phyloP scores from a whole-genome alignment of 2,113 vertebrate species.

The Ovis aries region DNA sequence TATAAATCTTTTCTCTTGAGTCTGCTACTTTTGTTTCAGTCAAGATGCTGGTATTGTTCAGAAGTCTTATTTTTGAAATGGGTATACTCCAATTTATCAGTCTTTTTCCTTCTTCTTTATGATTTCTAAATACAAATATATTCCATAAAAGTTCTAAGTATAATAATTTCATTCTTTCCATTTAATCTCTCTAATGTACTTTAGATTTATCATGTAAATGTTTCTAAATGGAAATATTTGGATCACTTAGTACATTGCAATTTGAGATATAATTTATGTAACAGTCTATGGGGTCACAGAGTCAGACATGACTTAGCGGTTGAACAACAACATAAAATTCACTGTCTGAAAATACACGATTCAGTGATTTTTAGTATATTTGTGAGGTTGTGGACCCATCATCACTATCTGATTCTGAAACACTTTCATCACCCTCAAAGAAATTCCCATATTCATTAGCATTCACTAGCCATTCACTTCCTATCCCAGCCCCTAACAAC shows the following conservation, averaged over 20 bases:
- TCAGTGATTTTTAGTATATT: neutral
- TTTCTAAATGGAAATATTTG: neutral
- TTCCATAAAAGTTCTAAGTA: neutral
- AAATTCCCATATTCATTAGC: fast-evolving
- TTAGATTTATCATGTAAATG: neutral
- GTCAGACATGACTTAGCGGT: neutral
- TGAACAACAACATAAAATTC: neutral
- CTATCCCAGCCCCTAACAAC: neutral
- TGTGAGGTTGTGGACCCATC: too few relatives aligned
- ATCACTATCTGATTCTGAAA: neutral
- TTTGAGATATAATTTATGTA: neutral
- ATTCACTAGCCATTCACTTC: neutral
- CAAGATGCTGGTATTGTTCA: neutral
- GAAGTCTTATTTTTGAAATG: neutral
- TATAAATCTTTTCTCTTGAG: neutral
- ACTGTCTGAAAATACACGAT: neutral
- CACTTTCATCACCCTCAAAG: neutral
- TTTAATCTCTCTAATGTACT: neutral
- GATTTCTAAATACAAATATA: neutral
- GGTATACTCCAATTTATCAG: neutral
- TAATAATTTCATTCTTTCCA: neutral
- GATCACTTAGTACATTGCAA: neutral
- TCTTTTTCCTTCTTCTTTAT: neutral
- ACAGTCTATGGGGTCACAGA: neutral
- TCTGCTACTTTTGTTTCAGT: neutral